These are phyloP conservation scores for Venustoraphidia nigricollis DNA, from an alignment of 2,888 invertebrate species.

Conservation along the genomic window DNA sequence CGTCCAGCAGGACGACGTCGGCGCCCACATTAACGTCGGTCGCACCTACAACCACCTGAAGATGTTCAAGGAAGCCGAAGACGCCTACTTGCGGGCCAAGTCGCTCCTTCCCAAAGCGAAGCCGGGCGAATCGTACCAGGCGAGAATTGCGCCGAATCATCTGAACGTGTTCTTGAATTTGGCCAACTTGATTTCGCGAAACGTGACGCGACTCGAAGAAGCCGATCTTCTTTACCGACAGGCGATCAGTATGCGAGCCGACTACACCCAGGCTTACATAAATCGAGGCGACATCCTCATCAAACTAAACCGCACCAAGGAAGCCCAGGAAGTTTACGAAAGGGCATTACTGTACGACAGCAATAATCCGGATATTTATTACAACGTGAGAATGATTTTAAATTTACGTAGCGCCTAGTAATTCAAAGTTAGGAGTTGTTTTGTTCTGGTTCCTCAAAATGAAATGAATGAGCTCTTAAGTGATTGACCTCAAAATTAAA, in stretches of 20 bases:
- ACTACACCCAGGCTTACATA: slow-evolving; percentile 92
- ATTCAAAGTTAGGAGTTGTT: no score
- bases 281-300: slow-evolving; percentile 93
- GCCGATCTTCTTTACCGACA: slow-evolving; percentile 88
- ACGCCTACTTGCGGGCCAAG: slow-evolving; percentile 81
- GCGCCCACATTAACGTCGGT: slow-evolving; percentile 94
- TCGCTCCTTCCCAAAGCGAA: slow-evolving; percentile 79
- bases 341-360: slow-evolving; percentile 83
- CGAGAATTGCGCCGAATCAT: slow-evolving; percentile 90
- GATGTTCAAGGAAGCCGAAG: slow-evolving; percentile 77
- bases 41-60: slow-evolving; percentile 86
- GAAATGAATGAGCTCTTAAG: no score
- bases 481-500: no score
- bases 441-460: no score
- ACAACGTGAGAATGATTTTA: slow-evolving; percentile 55
- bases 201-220: slow-evolving; percentile 80
- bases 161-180: slow-evolving; percentile 90
- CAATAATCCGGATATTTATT: slow-evolving; percentile 88
- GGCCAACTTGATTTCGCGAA: slow-evolving; percentile 86
- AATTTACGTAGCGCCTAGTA: no score
- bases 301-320: slow-evolving; percentile 83
- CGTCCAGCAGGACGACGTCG: slow-evolving; percentile 91
- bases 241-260: slow-evolving; percentile 93
- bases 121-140: slow-evolving; percentile 88
- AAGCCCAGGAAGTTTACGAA: slow-evolving; percentile 90